Base-by-base conservation (phyloP, 2,888 invertebrate genomes). In the Acanthosepion esculentum region DNA sequence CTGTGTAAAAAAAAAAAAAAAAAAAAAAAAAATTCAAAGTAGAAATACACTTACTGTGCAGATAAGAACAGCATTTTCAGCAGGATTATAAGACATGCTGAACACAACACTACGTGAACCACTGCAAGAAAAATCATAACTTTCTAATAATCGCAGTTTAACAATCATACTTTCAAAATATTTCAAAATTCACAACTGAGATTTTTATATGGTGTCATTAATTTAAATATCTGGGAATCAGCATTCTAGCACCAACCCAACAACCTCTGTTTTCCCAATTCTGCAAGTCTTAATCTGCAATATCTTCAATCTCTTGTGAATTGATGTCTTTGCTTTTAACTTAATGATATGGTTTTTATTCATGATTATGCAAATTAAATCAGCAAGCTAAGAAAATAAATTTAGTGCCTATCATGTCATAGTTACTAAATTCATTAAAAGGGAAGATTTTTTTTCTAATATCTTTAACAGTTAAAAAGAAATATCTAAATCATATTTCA, bases 81-180 rank as follows among this genome's bases (percentile, higher is more conserved):
- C 99, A 95, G 99, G 99, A 98, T 99, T 99, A 97, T 99, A 99
- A 0, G 99, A 99, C 98, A 99, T 98, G 97, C 99, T 99, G 96
- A 96, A 97, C 20, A 97, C 96, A 41, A 97, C 97, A 48, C 96
- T 96, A 55, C 97, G 95, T 15, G 96, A 96, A 53, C 97, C 96
- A 91, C 97, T 97, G 95, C 20, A 96, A 53, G 26, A 94, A 94
- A 93, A 94, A 91, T 48, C 50, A 94, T 64, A 78, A 41, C 41
- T 33, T 5, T 15, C 3, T n/a, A 78, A 78, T 33, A 78, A 33
- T n/a, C 6, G 2, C n/a, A n/a, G 8, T 6, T 33, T 33, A n/a
- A 78, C 1, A 78, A 2, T 33, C 15, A 78, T 33, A n/a, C 15
- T n/a, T 78, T 78, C 8, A 78, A 78, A 78, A n/a, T 78, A 78